Percentiles rank a stretch among this genome's conserved stretches.
These are phyloP conservation scores for Mormyrops boulengeri DNA, from an alignment of 2,797 vertebrate species.

Conservation along the genomic window DNA sequence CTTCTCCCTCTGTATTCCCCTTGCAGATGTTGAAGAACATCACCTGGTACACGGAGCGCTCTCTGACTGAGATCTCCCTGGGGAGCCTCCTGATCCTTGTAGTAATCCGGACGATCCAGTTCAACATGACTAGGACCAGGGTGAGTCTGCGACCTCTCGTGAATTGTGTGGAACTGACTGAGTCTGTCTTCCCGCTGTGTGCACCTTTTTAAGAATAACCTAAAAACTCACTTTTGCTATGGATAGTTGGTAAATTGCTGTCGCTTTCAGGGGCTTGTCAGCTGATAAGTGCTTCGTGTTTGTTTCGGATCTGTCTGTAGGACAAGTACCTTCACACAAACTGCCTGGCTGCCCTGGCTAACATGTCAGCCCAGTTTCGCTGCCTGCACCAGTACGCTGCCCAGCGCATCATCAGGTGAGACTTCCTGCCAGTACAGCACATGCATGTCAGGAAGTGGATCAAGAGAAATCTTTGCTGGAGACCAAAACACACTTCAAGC, in stretches of 20 bases:
- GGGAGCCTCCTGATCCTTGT: conserved; percentile 94
- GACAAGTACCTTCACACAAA: conserved; percentile 99
- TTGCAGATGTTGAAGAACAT: conserved; percentile 86
- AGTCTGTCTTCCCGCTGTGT: neutral
- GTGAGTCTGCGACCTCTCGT: conserved; percentile 55
- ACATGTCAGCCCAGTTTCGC: conserved; percentile 97
- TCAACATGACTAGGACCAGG: conserved; percentile 97
- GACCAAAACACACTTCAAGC: neutral
- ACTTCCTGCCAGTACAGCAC: neutral
- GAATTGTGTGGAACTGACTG: neutral
- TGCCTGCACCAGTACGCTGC: conserved; percentile 95
- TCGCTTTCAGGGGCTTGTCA: neutral
- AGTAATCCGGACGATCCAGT: conserved; percentile 96
- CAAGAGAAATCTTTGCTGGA: neutral
- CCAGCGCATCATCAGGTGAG: conserved; percentile 95
- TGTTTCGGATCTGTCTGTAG: conserved; percentile 47
- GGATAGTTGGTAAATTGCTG: neutral
- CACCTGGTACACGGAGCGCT: conserved; percentile 91
- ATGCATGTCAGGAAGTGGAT: neutral
- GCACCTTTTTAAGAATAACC: neutral
- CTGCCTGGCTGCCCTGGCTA: conserved; percentile 91
- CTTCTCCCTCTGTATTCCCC: conserved; percentile 10
- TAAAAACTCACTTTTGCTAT: neutral
- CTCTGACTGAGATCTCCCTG: conserved; percentile 91
- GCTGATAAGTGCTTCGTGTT: neutral